phyloP scores from a whole-genome alignment of 2,888 invertebrate genomes.

The Drosophila suboccidentalis region DNA sequence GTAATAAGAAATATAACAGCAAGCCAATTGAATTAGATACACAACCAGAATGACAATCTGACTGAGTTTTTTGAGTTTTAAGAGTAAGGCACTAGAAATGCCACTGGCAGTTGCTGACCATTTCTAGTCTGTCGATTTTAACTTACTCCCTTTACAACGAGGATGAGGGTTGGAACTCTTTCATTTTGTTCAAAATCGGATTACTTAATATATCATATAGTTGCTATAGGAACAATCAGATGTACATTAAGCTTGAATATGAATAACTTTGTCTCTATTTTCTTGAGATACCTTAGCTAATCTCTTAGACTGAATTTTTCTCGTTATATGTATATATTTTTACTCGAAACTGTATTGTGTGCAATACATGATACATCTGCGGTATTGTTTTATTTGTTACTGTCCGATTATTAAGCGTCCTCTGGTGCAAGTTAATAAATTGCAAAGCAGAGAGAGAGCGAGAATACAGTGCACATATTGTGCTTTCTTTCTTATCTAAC shows the following conservation, averaged over 20 bases:
- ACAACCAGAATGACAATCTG: slow-evolving; percentile 10
- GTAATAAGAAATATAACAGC: slow-evolving; percentile 13
- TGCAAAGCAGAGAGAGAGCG: slow-evolving; percentile 37
- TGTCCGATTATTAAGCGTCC: slow-evolving; percentile 41
- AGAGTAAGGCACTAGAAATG: slow-evolving; percentile 14
- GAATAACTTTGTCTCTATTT: too few relatives aligned
- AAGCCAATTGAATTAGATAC: slow-evolving; percentile 50
- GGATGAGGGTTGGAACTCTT: not conserved
- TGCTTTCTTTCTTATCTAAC: slow-evolving; percentile 70
- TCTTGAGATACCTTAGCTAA: too few relatives aligned
- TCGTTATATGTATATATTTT: not conserved
- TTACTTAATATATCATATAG: too few relatives aligned
- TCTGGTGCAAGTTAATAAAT: slow-evolving; percentile 56
- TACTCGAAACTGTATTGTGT: not conserved
- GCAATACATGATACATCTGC: not conserved
- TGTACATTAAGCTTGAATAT: too few relatives aligned
- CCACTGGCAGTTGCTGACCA: slow-evolving; percentile 22
- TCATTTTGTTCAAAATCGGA: not conserved
- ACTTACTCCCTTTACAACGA: slow-evolving; percentile 3
- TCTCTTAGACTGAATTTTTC: too few relatives aligned
- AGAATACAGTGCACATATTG: slow-evolving; percentile 27
- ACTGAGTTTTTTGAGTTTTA: slow-evolving; percentile 10
- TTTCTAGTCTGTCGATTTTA: slow-evolving; percentile 17
- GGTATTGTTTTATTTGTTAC: slow-evolving; percentile 13
- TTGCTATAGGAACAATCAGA: too few relatives aligned